Conservation (phyloP, 2,113 vertebrate genomes). For the Oreotrochilus melanogaster region DNA sequence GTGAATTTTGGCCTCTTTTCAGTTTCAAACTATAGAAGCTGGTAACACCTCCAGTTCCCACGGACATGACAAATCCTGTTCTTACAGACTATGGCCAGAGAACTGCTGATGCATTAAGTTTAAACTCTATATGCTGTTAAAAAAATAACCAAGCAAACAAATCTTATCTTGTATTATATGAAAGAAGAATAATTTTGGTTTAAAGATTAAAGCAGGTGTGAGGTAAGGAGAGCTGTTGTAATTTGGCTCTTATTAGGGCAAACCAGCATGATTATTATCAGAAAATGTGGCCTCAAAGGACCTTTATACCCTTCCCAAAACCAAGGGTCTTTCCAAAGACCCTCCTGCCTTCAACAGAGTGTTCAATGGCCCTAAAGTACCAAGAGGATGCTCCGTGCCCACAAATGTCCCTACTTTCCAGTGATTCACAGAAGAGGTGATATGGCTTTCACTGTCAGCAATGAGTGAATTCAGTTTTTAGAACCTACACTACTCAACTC, state of each 20-base stretch:
- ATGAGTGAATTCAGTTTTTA: not conserved
- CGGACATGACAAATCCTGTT: rapidly evolving
- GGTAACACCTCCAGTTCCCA: not conserved
- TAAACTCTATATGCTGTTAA: not conserved
- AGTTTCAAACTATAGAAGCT: not conserved
- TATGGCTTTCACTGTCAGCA: not conserved
- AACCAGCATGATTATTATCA: not conserved
- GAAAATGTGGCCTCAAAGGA: not conserved
- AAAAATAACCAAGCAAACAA: not conserved
- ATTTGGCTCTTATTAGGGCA: not conserved
- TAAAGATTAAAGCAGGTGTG: not conserved
- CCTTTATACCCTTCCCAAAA: not conserved
- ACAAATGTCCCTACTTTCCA: not conserved
- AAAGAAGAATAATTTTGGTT: not conserved
- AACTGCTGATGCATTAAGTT: not conserved
- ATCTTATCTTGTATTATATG: not conserved
- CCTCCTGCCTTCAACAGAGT: not conserved
- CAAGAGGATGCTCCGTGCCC: not conserved
- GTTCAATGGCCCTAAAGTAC: too few relatives aligned
- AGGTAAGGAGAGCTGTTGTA: not conserved
- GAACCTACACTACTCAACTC: not conserved
- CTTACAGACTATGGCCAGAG: not conserved
- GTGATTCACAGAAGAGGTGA: not conserved
- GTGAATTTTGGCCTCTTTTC: not conserved
- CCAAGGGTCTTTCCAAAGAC: not conserved